A percentile compares a stretch with the other conserved stretches of the same genome.
Conservation (phyloP, 1,140 invertebrate genomes). For the Bombus picipes region DNA sequence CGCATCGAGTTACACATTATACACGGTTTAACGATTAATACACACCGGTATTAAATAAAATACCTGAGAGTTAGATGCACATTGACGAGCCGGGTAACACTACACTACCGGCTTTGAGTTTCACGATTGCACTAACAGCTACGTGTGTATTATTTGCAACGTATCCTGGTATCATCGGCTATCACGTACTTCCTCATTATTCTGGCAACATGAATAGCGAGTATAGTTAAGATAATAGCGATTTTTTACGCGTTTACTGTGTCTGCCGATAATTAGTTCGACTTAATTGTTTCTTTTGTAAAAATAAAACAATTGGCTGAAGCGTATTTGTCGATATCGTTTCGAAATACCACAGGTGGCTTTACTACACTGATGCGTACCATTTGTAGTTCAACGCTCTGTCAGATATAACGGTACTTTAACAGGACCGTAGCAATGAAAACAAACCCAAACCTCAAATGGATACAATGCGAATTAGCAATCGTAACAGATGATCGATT, state of each 20-base stretch:
- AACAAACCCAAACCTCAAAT: not conserved
- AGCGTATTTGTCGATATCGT: conserved; percentile 2
- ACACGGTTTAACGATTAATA: not conserved
- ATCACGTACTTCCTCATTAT: not conserved
- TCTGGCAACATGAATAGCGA: not conserved
- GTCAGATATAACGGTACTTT: conserved; percentile 70
- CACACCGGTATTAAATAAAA: not conserved
- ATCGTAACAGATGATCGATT: not conserved
- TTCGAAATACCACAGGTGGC: conserved; percentile 56
- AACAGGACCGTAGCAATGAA: conserved; percentile 63
- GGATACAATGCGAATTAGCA: not conserved
- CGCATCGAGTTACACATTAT: not conserved
- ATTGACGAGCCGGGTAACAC: not conserved
- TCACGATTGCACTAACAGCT: not conserved
- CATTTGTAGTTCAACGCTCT: conserved; percentile 70
- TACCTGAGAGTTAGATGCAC: not conserved
- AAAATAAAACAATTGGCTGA: not conserved
- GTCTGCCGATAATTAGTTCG: too few relatives aligned
- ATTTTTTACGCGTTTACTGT: not conserved
- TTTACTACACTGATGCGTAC: conserved; percentile 54
- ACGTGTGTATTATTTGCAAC: not conserved
- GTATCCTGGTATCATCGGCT: too few relatives aligned
- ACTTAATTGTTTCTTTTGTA: not conserved
- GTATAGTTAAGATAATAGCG: too few relatives aligned
- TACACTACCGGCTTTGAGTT: not conserved